Evolutionary conservation across 2,113 vertebrate species (phyloP).

Genomic region (Seriola rivoliana): DNA sequence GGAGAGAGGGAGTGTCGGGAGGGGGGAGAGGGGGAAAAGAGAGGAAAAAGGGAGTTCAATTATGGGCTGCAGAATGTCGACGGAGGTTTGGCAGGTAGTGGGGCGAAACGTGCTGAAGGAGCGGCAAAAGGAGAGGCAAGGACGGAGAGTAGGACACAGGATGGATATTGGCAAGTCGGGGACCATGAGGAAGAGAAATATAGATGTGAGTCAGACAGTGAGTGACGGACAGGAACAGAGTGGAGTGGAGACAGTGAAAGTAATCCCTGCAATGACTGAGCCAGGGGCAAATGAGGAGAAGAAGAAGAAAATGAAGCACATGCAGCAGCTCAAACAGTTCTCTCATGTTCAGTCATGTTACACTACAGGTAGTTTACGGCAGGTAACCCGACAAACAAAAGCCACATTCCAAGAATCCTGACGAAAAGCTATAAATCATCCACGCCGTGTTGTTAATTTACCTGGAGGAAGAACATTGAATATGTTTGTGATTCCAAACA

Average conservation of each 20-base stretch:
- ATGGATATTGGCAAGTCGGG: slow-evolving; percentile 30
- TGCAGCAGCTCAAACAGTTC: not conserved
- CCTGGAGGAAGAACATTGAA: no score
- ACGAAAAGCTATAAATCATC: not conserved
- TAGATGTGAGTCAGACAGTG: slow-evolving; percentile 47
- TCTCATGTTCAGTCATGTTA: not conserved
- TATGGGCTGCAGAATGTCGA: slow-evolving; percentile 64
- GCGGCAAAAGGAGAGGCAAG: slow-evolving; percentile 2
- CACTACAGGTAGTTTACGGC: not conserved
- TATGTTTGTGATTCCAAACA: no score
- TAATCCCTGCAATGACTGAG: not conserved
- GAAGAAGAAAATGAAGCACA: not conserved
- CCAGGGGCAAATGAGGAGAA: not conserved
- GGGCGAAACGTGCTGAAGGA: slow-evolving; percentile 39
- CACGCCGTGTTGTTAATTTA: not conserved
- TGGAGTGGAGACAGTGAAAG: not conserved
- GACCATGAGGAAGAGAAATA: slow-evolving; percentile 50
- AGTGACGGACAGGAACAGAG: slow-evolving; percentile 26
- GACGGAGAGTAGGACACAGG: slow-evolving; percentile 24
- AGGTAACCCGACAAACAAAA: not conserved
- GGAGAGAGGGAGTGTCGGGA: slow-evolving; percentile 25
- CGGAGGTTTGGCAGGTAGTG: slow-evolving; percentile 38
- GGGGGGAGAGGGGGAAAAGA: not conserved
- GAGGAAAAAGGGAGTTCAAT: slow-evolving; percentile 64
- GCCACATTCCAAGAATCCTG: not conserved